A percentile compares a stretch with the other conserved stretches of the same genome.
Evolutionary conservation across 1,140 invertebrate genomes (phyloP).

Genomic region (Brachionus angularis): DNA sequence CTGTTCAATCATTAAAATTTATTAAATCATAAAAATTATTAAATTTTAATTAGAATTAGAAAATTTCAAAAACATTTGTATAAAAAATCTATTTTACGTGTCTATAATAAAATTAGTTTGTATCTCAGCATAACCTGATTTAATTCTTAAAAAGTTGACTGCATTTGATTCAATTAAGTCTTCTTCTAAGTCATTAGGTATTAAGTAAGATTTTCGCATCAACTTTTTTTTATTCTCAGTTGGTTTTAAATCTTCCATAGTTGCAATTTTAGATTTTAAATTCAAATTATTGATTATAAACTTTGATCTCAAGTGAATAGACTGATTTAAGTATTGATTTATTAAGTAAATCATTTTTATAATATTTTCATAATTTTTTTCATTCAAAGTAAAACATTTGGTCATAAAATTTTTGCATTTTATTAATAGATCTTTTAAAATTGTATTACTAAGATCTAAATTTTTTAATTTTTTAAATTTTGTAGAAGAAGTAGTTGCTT

Average conservation of each 20-base stretch:
- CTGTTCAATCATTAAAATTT: background rate
- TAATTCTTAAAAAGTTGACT: background rate
- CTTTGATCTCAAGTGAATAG: too few species aligned
- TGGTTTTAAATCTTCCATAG: background rate
- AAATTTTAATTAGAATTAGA: background rate
- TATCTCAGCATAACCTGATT: background rate
- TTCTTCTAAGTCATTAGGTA: background rate
- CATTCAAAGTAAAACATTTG: background rate
- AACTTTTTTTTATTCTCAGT: background rate
- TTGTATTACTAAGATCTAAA: background rate
- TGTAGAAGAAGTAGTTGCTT: background rate
- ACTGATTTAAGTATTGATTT: too few species aligned
- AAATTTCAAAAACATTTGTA: too few species aligned
- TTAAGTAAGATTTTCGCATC: background rate
- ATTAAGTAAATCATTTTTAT: too few species aligned
- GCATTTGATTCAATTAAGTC: background rate
- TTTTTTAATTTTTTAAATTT: conserved; percentile 25
- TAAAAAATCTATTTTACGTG: too few species aligned
- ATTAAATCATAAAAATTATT: too few species aligned
- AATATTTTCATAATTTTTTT: conserved; percentile 7
- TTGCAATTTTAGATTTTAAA: background rate
- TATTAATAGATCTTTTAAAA: conserved; percentile 9
- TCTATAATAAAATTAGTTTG: conserved; percentile 6
- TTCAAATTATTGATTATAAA: too few species aligned
- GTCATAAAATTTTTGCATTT: conserved; percentile 17